These are phyloP conservation scores for Acanthurus leucopareius DNA, from an alignment of 2,797 vertebrate species.

Conservation along the genomic window DNA sequence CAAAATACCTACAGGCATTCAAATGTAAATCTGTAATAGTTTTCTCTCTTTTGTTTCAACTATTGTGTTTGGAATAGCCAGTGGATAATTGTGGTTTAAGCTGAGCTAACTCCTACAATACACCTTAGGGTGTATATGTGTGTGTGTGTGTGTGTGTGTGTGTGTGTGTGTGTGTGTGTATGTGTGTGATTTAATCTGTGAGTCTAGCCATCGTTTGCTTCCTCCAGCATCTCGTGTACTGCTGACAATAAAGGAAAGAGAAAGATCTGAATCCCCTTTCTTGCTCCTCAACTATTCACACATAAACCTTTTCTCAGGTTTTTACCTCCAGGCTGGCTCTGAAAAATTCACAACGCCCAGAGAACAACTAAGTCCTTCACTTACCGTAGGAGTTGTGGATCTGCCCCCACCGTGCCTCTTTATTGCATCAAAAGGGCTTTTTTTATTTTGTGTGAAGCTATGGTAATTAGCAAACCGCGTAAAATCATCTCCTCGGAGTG, in stretches of 20 bases:
- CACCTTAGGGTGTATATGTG: slow-evolving; percentile 60
- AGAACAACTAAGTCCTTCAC: slow-evolving; percentile 77
- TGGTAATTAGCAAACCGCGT: slow-evolving; percentile 80
- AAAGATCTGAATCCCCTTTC: slow-evolving; percentile 61
- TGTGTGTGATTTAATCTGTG: slow-evolving; percentile 64
- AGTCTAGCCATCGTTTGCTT: slow-evolving; percentile 62
- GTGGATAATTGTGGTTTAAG: slow-evolving; percentile 69
- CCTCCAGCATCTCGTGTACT: slow-evolving; percentile 61
- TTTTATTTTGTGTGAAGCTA: slow-evolving; percentile 51
- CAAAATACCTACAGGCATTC: slow-evolving; percentile 25
- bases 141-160: slow-evolving; percentile 38
- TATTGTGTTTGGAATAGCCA: slow-evolving; percentile 58
- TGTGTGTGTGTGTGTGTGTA: slow-evolving; percentile 32
- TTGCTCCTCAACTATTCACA: slow-evolving; percentile 81
- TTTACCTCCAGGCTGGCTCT: slow-evolving; percentile 78
- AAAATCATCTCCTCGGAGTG: slow-evolving; percentile 77
- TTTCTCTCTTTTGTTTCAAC: slow-evolving; percentile 57
- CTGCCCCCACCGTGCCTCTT: slow-evolving; percentile 65
- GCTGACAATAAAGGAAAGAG: slow-evolving; percentile 79
- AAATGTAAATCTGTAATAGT: slow-evolving; percentile 69
- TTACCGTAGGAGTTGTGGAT: slow-evolving; percentile 73
- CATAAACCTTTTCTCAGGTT: slow-evolving; percentile 80
- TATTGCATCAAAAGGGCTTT: slow-evolving; percentile 77
- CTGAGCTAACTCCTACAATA: slow-evolving; percentile 68
- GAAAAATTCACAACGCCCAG: slow-evolving; percentile 84